phyloP scores from a whole-genome alignment of 2,888 invertebrate species.

The Lathronympha strigana region DNA sequence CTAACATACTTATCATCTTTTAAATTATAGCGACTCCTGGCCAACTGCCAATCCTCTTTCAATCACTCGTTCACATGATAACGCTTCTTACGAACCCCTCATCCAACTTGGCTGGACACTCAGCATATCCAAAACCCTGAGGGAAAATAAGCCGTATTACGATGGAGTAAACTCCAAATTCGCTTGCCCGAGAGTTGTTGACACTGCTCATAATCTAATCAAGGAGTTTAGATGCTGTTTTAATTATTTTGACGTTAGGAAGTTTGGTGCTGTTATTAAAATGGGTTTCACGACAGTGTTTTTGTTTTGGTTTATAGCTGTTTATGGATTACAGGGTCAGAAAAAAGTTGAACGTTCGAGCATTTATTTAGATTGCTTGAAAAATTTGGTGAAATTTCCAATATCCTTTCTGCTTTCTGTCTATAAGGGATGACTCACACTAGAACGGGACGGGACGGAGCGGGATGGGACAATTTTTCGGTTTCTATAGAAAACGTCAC shows the following conservation, averaged over 20 bases:
- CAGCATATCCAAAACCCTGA: background rate
- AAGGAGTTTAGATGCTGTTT: constrained; percentile 27
- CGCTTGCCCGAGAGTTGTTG: constrained; percentile 3
- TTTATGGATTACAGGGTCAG: constrained; percentile 6
- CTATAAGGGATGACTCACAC: too few species aligned
- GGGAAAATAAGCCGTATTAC: background rate
- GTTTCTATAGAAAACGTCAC: too few species aligned
- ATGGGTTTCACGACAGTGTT: constrained; percentile 18
- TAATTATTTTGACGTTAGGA: constrained; percentile 34
- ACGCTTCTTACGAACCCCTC: constrained; percentile 31
- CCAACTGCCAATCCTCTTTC: constrained; percentile 29
- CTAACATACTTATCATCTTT: constrained; percentile 2
- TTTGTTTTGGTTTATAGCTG: constrained; percentile 21
- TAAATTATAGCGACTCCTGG: constrained; percentile 10
- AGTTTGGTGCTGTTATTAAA: constrained; percentile 27
- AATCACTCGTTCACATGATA: constrained; percentile 38
- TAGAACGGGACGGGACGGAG: too few species aligned
- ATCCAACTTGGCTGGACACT: constrained; percentile 29
- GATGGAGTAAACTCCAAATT: background rate
- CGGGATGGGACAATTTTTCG: too few species aligned
- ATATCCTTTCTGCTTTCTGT: too few species aligned
- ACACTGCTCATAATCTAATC: constrained; percentile 29
- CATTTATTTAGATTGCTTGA: background rate
- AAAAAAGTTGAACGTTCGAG: background rate
- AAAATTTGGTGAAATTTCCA: background rate